Conservation (phyloP, 1,140 invertebrate species). For the Papilio glaucus region DNA sequence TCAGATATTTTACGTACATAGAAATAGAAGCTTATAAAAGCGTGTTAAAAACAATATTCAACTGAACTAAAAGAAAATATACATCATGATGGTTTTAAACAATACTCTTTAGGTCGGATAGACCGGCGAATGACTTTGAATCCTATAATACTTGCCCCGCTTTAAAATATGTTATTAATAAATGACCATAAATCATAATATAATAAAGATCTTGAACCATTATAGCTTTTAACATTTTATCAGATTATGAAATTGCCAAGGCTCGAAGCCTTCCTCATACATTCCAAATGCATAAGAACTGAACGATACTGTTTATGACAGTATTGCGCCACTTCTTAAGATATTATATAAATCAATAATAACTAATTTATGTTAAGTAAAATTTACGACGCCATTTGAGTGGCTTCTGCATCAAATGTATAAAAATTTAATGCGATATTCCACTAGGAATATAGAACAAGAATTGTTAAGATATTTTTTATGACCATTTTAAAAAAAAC, state of each 20-base stretch:
- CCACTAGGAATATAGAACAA: background rate
- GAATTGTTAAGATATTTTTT: background rate
- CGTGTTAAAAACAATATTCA: no score
- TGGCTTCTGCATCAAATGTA: background rate
- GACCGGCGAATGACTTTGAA: no score
- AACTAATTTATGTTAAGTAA: conserved; percentile 26
- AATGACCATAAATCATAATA: background rate
- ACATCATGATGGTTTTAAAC: no score
- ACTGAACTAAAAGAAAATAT: no score
- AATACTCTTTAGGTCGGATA: no score
- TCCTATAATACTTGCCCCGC: background rate
- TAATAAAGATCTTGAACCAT: background rate
- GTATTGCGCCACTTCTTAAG: background rate
- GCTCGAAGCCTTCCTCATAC: background rate
- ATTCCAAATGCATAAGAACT: conserved; percentile 1
- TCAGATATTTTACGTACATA: no score
- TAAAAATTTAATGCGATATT: conserved; percentile 11
- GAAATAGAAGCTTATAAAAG: no score
- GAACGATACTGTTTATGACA: conserved; percentile 15
- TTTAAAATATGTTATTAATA: background rate
- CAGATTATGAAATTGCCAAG: conserved; percentile 9
- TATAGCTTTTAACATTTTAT: conserved; percentile 19
- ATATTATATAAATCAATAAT: conserved; percentile 19
- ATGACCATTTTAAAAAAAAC: background rate
- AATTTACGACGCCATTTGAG: conserved; percentile 24